These are phyloP conservation scores for Palythoa grandis DNA, from an alignment of 92 coral and sea anemone genomes.

Conservation along the genomic window DNA sequence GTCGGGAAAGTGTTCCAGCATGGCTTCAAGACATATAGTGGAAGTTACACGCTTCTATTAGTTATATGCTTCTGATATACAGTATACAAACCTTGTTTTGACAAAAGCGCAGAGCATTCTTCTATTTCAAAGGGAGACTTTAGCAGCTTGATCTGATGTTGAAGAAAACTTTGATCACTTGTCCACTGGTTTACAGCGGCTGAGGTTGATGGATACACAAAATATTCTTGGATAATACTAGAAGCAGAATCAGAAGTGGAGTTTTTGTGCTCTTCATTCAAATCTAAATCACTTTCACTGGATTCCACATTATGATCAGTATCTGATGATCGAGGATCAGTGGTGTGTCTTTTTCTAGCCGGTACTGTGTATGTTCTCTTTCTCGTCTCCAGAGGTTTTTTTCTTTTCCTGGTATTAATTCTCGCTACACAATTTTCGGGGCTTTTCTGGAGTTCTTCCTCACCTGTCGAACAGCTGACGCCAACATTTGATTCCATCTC, in stretches of 20 bases:
- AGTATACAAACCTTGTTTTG: constrained; percentile 51
- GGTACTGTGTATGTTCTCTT: background rate
- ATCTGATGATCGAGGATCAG: background rate
- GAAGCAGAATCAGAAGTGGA: background rate
- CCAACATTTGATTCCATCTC: background rate
- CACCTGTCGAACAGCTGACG: too few species aligned
- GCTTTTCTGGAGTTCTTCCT: background rate
- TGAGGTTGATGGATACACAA: background rate
- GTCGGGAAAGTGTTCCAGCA: too few species aligned
- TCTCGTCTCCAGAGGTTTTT: background rate
- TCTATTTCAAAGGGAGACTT: constrained; percentile 71
- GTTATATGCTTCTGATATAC: too few species aligned
- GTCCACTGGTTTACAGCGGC: background rate
- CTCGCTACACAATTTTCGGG: background rate
- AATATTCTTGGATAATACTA: background rate
- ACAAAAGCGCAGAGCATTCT: constrained; percentile 63
- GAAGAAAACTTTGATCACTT: constrained; percentile 74
- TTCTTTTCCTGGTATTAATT: background rate
- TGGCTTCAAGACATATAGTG: too few species aligned
- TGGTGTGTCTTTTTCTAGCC: background rate
- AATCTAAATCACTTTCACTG: background rate
- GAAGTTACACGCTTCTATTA: too few species aligned
- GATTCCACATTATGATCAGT: constrained; percentile 2
- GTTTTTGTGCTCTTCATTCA: background rate
- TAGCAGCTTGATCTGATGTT: constrained; percentile 67